phyloP scores from a whole-genome alignment of 2,888 invertebrate genomes.

The Colostygia pectinataria region DNA sequence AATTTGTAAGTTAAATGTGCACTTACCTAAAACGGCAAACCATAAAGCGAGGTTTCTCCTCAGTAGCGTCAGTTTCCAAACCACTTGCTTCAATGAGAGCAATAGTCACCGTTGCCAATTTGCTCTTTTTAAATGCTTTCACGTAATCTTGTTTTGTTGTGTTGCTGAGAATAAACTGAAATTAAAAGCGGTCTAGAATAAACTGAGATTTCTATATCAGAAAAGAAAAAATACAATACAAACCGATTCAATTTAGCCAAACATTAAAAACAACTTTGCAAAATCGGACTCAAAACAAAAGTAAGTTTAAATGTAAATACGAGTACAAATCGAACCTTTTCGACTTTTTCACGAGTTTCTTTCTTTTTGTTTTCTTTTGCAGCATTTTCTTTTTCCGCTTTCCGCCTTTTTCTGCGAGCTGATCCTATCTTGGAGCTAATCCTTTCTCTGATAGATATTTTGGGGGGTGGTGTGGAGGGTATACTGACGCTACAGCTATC shows the following conservation, averaged over 20 bases:
- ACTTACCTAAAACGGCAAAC: slow-evolving; percentile 94
- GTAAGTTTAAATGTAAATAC: slow-evolving; percentile 42
- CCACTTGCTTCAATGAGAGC: slow-evolving; percentile 96
- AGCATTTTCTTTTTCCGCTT: slow-evolving; percentile 47
- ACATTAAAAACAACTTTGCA: slow-evolving; percentile 40
- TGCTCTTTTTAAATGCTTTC: slow-evolving; percentile 52
- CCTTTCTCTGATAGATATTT: slow-evolving; percentile 58
- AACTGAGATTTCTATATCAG: slow-evolving; percentile 12
- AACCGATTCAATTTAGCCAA: slow-evolving; percentile 35
- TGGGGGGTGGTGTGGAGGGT: slow-evolving; percentile 45
- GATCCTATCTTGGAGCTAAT: slow-evolving; percentile 58
- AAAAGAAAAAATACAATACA: slow-evolving; percentile 25
- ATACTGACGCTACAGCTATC: slow-evolving; percentile 46
- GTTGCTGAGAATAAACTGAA: slow-evolving; percentile 66
- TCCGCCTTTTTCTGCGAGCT: slow-evolving; percentile 54
- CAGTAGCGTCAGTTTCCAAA: slow-evolving; percentile 89
- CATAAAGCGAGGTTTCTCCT: slow-evolving; percentile 90
- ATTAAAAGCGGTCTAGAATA: slow-evolving; percentile 1
- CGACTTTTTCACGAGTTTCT: slow-evolving; percentile 55
- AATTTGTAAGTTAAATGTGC: neutral
- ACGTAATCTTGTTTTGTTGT: slow-evolving; percentile 52
- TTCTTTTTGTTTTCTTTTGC: slow-evolving; percentile 49
- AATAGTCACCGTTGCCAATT: slow-evolving; percentile 92
- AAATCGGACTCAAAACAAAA: slow-evolving; percentile 29
- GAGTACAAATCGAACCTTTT: slow-evolving; percentile 57